These are phyloP conservation scores for Eptesicus fuscus DNA, from an alignment of 2,113 vertebrate species.

Conservation along the genomic window DNA sequence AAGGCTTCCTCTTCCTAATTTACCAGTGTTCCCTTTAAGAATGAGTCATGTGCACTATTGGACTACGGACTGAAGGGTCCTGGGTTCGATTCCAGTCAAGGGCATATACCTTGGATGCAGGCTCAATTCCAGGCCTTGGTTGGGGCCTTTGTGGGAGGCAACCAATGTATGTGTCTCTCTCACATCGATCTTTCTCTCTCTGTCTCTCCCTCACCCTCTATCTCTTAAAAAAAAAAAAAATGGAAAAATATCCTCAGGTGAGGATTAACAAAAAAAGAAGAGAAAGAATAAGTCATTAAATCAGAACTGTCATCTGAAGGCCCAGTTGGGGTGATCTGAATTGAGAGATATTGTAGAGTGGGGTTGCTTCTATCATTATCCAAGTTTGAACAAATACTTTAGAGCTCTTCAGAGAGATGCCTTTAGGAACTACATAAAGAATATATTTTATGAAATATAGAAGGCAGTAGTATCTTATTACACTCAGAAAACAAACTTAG, in stretches of 20 bases:
- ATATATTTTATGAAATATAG: background rate
- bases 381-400: background rate
- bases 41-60: background rate
- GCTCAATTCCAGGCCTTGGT: too few relatives aligned
- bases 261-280: too few relatives aligned
- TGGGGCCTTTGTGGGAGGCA: too few relatives aligned
- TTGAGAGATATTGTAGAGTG: background rate
- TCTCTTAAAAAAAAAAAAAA: too few relatives aligned
- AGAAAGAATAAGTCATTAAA: background rate
- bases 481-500: background rate
- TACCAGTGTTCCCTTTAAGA: background rate
- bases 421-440: background rate
- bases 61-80: too few relatives aligned
- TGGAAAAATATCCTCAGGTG: too few relatives aligned
- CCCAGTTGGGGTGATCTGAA: background rate
- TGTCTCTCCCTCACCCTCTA: too few relatives aligned
- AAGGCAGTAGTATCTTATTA: background rate
- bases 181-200: too few relatives aligned
- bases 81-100: too few relatives aligned
- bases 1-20: background rate
- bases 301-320: background rate
- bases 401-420: background rate
- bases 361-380: background rate
- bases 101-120: too few relatives aligned
- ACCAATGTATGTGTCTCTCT: too few relatives aligned